A percentile compares a stretch with the other conserved stretches of the same genome.
Evolutionary conservation across 2,797 vertebrate genomes (phyloP).

Genomic region (Nannoperca obscura): DNA sequence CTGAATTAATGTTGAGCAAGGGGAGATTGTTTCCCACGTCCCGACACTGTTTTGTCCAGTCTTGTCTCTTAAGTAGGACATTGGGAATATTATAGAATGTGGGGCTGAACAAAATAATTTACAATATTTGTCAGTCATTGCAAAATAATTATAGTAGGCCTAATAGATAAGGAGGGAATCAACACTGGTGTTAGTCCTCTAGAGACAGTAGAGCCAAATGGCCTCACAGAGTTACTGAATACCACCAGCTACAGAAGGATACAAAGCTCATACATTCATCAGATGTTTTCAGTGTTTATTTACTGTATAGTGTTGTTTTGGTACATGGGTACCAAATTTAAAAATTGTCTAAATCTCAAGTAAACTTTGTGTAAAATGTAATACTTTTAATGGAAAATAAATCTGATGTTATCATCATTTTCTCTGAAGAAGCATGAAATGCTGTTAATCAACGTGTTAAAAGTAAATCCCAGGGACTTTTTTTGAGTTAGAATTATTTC

Average conservation of each 20-base stretch:
- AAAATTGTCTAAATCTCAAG: neutral
- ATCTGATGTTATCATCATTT: neutral
- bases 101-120: conserved; percentile 16
- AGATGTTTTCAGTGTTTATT: conserved; percentile 3
- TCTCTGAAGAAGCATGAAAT: neutral
- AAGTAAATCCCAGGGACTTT: neutral
- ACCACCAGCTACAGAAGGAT: neutral
- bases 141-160: conserved; percentile 41
- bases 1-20: conserved; percentile 82
- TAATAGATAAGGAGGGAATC: conserved; percentile 38
- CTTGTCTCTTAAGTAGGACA: conserved; percentile 77
- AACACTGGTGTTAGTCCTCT: conserved; percentile 5
- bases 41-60: conserved; percentile 75
- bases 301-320: conserved; percentile 5
- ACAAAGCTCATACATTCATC: conserved; percentile 4
- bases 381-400: neutral
- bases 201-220: conserved; percentile 2
- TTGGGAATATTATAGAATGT: conserved; percentile 60
- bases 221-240: neutral
- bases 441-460: neutral
- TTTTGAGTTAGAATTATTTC: neutral
- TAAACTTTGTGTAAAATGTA: neutral
- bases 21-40: conserved; percentile 67
- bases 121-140: conserved; percentile 37
- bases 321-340: neutral